Evolutionary conservation across 2,797 vertebrate genomes (phyloP), one percentile per base, ranked within the genome.

Genomic region (Eulemur rubriventer): DNA sequence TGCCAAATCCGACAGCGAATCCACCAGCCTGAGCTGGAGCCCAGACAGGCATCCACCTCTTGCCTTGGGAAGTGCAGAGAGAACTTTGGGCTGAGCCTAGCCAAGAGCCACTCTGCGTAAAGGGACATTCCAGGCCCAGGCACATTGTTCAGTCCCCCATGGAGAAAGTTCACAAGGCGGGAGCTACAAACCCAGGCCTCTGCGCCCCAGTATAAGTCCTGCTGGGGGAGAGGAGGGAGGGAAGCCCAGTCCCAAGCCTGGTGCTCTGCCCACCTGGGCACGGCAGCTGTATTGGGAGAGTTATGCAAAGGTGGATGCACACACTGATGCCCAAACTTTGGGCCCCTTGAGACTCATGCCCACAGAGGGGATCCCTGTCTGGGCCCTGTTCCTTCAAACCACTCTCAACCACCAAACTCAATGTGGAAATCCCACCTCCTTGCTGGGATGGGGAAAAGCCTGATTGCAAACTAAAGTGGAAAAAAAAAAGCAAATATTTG

Each of bases 1-100:
- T 83, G 87, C 83, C 94, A 86, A 93, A 91, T 61, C 63, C 0
- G 1, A 80, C 55, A 97, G 95, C 59, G 84, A 89, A 75, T 76
- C 88, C 33, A 17, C 6, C n/a, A 78, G 70, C 61, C 63, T 76
- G 67, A 73, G 70, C 81, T 43, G 46, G 94, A 89, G 91, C 26
- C 16, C 88, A 92, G 86, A 55, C 30, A 94, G 89, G 55, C 70
- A 65, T 69, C 69, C 10, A 26, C 12, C 30, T 67, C 33, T 46
- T 52, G 75, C 38, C 67, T 61, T 6, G 48, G 35, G 55, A 91
- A 59, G 18, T 41, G 16, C n/a, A 89, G 96, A 80, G 80, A 83
- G n/a, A 85, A 48, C 18, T 88, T 30, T 14, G 46, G 38, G 14
- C 46, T 76, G 65, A 96, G 65, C 26, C 28, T 33, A 65, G 43